Percentiles rank a stretch among this genome's conserved stretches.
These are phyloP conservation scores for Dolichallabes microphthalmus DNA, from an alignment of 2,113 vertebrate species.

Conservation along the genomic window DNA sequence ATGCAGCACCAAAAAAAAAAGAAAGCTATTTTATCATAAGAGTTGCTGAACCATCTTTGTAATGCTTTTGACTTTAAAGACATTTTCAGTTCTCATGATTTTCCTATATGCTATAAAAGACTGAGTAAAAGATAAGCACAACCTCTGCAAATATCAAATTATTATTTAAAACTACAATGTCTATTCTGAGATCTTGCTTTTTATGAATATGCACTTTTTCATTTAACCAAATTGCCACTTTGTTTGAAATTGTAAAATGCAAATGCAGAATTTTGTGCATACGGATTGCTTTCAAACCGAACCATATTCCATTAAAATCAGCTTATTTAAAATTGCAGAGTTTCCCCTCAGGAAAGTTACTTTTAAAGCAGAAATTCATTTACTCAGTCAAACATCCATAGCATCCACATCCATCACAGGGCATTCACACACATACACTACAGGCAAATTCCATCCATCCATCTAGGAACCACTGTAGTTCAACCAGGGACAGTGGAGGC, in stretches of 20 bases:
- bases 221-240: no score
- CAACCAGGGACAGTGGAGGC: no score
- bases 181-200: constrained; percentile 2
- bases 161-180: not conserved
- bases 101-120: not conserved
- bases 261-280: constrained; percentile 24
- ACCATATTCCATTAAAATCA: constrained; percentile 52
- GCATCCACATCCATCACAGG: no score
- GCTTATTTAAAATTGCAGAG: constrained; percentile 32
- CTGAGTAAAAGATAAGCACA: not conserved
- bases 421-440: no score
- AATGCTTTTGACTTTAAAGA: constrained; percentile 57
- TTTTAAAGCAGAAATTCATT: constrained; percentile 57
- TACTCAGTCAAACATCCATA: no score
- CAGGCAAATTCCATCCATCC: no score
- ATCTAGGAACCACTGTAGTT: no score
- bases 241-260: constrained; percentile 22
- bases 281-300: constrained; percentile 52
- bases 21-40: constrained; percentile 64
- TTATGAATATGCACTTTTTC: no score
- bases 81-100: not conserved
- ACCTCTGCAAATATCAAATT: constrained; percentile 2
- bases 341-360: constrained; percentile 49
- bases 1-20: constrained; percentile 23
- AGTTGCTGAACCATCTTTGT: constrained; percentile 58